A percentile compares a stretch with the other conserved stretches of the same genome.
Evolutionary conservation across 1,140 invertebrate genomes (phyloP).

Genomic region (Aphidius gifuensis): DNA sequence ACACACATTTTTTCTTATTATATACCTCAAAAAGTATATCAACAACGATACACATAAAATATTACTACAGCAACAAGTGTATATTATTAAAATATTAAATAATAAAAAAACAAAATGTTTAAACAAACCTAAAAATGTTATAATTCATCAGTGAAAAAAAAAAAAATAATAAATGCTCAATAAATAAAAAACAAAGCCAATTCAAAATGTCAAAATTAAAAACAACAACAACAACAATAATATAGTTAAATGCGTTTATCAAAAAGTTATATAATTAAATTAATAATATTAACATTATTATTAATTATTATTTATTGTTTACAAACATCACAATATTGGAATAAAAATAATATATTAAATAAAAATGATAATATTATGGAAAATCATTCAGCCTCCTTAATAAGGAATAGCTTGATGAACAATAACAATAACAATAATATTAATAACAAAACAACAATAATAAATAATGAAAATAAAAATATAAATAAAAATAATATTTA

Average conservation of each 20-base stretch:
- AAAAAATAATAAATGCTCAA: too few relatives aligned
- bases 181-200: too few relatives aligned
- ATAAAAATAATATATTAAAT: slow-evolving; percentile 14
- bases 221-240: not conserved
- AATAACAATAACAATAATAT: not conserved
- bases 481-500: slow-evolving; percentile 31
- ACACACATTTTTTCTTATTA: too few relatives aligned
- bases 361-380: slow-evolving; percentile 22
- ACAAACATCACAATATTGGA: slow-evolving; percentile 38
- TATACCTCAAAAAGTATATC: too few relatives aligned
- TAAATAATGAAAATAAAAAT: not conserved
- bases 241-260: slow-evolving; percentile 47
- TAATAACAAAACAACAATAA: not conserved
- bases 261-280: slow-evolving; percentile 43
- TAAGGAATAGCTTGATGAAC: not conserved
- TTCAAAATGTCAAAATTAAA: too few relatives aligned
- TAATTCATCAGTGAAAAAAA: too few relatives aligned
- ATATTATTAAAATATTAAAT: too few relatives aligned
- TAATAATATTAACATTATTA: slow-evolving; percentile 35
- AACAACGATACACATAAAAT: too few relatives aligned
- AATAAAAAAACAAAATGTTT: too few relatives aligned
- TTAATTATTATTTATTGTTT: slow-evolving; percentile 43
- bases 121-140: too few relatives aligned
- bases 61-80: too few relatives aligned
- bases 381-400: slow-evolving; percentile 32